A percentile compares a stretch with the other conserved stretches of the same genome.
Conservation (phyloP, 2,888 invertebrate species). For the Lasioglossum vierecki region DNA sequence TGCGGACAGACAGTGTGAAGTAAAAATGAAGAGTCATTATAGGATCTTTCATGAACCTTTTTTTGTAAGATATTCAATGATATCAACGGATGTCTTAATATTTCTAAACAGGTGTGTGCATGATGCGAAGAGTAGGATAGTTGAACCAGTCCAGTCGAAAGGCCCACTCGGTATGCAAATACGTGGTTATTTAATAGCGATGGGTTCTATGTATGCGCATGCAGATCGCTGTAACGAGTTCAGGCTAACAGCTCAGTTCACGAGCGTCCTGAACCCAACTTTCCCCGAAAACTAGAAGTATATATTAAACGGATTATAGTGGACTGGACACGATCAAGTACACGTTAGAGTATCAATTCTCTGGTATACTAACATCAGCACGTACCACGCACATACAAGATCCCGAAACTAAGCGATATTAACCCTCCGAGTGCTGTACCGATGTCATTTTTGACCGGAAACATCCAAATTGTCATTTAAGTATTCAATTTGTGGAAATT, state of each 20-base stretch:
- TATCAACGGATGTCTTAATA: neutral
- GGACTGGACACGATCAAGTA: conserved; percentile 4
- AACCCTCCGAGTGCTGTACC: too few species aligned
- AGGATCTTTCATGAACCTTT: neutral
- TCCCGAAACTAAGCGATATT: neutral
- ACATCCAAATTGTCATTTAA: too few species aligned
- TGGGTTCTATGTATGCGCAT: conserved; percentile 34
- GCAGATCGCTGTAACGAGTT: conserved; percentile 39
- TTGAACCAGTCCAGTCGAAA: neutral
- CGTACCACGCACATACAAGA: neutral
- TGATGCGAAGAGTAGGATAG: conserved; percentile 2
- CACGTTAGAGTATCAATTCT: neutral
- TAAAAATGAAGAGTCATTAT: too few species aligned
- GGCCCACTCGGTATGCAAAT: conserved; percentile 50
- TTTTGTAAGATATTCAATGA: neutral
- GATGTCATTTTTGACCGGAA: too few species aligned
- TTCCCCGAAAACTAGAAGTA: neutral
- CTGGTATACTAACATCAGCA: neutral
- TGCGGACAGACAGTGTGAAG: too few species aligned
- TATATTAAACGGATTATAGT: neutral
- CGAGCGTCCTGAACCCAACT: neutral
- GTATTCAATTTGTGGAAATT: too few species aligned
- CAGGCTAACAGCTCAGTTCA: neutral
- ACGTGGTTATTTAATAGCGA: conserved; percentile 48
- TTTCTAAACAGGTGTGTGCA: neutral